phyloP scores from a whole-genome alignment of 2,113 vertebrate genomes.

The Gila orcuttii region DNA sequence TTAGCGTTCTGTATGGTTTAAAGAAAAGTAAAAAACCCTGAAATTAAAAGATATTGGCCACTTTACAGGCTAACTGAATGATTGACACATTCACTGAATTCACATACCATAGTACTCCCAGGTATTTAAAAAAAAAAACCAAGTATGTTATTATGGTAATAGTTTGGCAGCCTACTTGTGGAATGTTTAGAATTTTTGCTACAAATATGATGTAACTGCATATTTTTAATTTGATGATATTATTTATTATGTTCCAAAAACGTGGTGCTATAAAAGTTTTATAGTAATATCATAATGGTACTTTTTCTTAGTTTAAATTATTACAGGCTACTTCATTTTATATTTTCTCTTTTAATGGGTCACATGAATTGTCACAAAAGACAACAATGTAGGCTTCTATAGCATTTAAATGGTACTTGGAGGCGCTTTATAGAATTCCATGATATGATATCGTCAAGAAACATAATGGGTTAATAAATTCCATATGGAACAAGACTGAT shows the following conservation, averaged over 20 bases:
- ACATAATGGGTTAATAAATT: background rate
- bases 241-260: background rate
- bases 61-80: background rate
- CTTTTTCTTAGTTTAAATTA: background rate
- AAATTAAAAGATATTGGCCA: background rate
- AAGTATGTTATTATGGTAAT: background rate
- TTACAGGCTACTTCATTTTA: background rate
- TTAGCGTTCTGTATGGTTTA: conserved; percentile 20
- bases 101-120: too few species aligned
- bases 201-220: background rate
- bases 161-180: background rate
- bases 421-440: background rate
- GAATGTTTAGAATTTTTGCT: background rate
- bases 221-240: background rate
- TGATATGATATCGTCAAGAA: background rate
- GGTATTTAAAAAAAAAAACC: background rate
- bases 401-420: background rate
- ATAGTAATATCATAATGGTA: background rate
- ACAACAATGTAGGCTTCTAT: background rate
- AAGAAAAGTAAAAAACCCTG: background rate
- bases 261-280: too few species aligned
- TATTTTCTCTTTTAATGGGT: background rate
- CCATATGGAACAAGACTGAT: background rate
- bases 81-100: background rate
- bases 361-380: background rate